Evolutionary conservation across 2,888 invertebrate genomes (phyloP).

Genomic region (Coelinius sp.): DNA sequence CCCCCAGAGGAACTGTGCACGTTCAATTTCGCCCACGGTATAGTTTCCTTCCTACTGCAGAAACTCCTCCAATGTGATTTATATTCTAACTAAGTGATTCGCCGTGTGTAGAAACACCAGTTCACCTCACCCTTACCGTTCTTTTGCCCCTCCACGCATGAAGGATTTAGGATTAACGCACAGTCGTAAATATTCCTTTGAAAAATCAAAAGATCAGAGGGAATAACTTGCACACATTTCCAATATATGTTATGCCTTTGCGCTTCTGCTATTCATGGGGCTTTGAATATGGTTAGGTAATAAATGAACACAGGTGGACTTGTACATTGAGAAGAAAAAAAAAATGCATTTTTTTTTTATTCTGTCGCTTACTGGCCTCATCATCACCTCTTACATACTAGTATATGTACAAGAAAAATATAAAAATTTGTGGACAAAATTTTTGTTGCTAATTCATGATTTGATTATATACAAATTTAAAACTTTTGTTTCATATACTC

Average conservation of each 20-base stretch:
- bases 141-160: neutral
- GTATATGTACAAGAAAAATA: constrained; percentile 46
- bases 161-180: constrained; percentile 51
- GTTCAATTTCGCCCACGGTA: constrained; percentile 42
- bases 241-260: constrained; percentile 8
- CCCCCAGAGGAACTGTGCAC: no score
- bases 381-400: constrained; percentile 55
- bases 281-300: neutral
- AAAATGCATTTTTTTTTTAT: constrained; percentile 27
- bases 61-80: constrained; percentile 43
- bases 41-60: constrained; percentile 31
- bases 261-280: neutral
- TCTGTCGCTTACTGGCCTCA: constrained; percentile 60
- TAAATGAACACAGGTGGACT: constrained; percentile 17
- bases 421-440: neutral
- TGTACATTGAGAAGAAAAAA: constrained; percentile 31
- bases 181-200: constrained; percentile 48
- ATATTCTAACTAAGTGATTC: constrained; percentile 49
- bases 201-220: constrained; percentile 45
- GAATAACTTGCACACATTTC: neutral
- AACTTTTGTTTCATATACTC: constrained; percentile 7
- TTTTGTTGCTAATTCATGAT: neutral
- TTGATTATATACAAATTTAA: neutral
- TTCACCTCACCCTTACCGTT: neutral
- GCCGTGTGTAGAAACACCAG: constrained; percentile 34